A percentile compares a stretch with the other conserved stretches of the same genome.
Evolutionary conservation across 1,140 invertebrate species (phyloP).

Genomic region (Cherax destructor): DNA sequence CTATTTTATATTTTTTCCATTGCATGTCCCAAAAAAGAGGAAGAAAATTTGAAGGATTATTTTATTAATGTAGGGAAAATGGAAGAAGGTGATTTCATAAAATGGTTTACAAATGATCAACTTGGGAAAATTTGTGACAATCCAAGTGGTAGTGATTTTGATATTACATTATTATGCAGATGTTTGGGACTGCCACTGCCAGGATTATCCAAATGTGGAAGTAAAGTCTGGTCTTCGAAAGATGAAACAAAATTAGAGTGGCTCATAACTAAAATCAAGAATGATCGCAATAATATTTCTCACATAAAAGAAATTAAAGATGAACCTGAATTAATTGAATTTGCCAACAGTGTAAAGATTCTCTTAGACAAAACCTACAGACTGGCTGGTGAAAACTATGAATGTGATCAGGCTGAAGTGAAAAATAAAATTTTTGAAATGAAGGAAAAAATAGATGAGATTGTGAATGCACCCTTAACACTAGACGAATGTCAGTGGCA

Average conservation of each 20-base stretch:
- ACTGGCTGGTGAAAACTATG: background rate
- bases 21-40: background rate
- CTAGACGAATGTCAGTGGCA: background rate
- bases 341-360: background rate
- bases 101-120: background rate
- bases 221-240: background rate
- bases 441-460: background rate
- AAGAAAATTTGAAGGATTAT: background rate
- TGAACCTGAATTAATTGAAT: background rate
- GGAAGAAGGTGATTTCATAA: background rate
- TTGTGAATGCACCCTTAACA: background rate
- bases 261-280: background rate
- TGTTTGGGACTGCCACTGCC: background rate
- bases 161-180: background rate
- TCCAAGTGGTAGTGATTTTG: background rate
- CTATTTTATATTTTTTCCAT: background rate
- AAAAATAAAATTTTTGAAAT: background rate
- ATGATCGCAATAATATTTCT: background rate
- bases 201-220: background rate
- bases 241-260: constrained; percentile 3
- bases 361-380: background rate
- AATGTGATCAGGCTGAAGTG: background rate
- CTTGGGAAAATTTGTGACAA: background rate
- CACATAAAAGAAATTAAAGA: background rate
- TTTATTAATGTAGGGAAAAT: background rate